Base-by-base conservation (phyloP, 2,888 invertebrate species). In the Drosophila emarginata region DNA sequence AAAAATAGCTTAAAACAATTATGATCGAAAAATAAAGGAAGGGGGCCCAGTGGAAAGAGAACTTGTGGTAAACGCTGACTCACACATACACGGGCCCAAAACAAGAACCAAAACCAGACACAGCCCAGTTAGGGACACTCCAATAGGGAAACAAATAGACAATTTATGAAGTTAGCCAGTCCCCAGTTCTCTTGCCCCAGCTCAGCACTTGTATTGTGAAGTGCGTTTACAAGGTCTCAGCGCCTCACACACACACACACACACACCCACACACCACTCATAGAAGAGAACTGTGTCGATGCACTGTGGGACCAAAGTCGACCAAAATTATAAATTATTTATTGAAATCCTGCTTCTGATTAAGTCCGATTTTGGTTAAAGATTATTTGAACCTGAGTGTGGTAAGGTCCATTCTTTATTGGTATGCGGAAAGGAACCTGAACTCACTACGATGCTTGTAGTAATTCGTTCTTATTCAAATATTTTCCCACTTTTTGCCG, bases 1-100 rank as follows among this genome's bases (percentile, higher is more conserved):
- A 84, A 84, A 82, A 82, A 82, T 82, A 82, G 84, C 61, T 71
- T 61, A 52, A 67, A 9, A 18, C 18, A 67, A 57, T 72, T 70
- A 52, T 71, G 74, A 62, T 72, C 60, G 40, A 18, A 18, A 58
- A 39, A 57, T 15, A 28, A 39, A 53, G 37, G n/a, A n/a, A 4
- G 9, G 15, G 9, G 18, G 58, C n/a, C n/a, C n/a, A n/a, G n/a
- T n/a, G 54, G 52, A 61, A 21, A 23, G 51, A 51, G 28, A 2
- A 14, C n/a, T n/a, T n/a, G 11, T 9, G 11, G 32, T 32, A 9
- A 32, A 32, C 11, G 59, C 66, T 74, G 56, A 74, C 23, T 54
- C 39, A 77, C 57, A 39, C 62, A 51, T 45, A 36, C 60, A 40
- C 14, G 37, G 37, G 52, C 50, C 45, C 18, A 18, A 9, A 45